phyloP scores from a whole-genome alignment of 2,797 vertebrate species.

The Macrochelys suwanniensis region DNA sequence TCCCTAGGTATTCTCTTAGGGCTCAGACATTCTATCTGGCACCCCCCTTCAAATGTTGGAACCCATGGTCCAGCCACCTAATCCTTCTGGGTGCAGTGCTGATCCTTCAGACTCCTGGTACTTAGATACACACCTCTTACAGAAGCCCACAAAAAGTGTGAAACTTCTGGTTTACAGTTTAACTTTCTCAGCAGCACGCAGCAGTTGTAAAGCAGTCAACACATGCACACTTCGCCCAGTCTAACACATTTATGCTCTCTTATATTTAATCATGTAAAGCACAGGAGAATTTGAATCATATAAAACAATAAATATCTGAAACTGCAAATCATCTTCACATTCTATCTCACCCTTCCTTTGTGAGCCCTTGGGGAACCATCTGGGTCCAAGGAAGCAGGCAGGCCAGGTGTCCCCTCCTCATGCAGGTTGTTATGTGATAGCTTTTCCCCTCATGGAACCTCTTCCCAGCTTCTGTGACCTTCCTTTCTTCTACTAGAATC shows the following conservation, averaged over 20 bases:
- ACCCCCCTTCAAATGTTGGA: background rate
- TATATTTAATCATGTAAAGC: background rate
- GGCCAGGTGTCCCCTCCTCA: background rate
- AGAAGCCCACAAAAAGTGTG: background rate
- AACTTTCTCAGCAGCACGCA: background rate
- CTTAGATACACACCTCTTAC: background rate
- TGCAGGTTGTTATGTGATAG: background rate
- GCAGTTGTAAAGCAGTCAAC: background rate
- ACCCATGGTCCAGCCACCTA: background rate
- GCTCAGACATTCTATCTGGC: background rate
- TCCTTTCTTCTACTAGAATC: too few species aligned
- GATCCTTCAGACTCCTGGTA: background rate
- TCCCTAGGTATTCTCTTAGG: background rate
- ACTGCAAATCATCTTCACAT: background rate
- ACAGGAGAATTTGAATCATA: background rate
- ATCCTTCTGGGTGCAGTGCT: background rate
- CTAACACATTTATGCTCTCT: background rate
- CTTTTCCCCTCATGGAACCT: background rate
- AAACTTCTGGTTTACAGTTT: background rate
- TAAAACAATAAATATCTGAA: background rate
- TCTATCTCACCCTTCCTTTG: background rate
- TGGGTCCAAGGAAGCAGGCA: background rate
- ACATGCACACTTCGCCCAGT: background rate
- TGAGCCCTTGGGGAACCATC: background rate
- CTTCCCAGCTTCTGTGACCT: background rate